A percentile compares a stretch with the other conserved stretches of the same genome.
Evolutionary conservation across 2,888 invertebrate genomes (phyloP).

Genomic region (Nephrotoma flavescens): DNA sequence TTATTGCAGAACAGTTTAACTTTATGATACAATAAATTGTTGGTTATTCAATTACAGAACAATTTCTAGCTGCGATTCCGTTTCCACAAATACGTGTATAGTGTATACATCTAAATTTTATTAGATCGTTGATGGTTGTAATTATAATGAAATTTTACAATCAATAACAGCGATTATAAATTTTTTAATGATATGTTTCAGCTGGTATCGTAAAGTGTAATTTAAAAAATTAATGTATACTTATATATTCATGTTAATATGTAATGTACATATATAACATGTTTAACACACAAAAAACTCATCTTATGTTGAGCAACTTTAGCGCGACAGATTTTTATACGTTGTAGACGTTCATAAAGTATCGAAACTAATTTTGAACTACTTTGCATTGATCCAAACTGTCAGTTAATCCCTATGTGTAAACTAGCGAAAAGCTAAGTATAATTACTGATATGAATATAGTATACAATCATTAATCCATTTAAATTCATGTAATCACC

Average conservation of each 20-base stretch:
- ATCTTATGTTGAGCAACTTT: background rate
- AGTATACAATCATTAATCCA: background rate
- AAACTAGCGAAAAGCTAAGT: background rate
- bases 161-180: background rate
- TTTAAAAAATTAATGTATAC: background rate
- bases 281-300: background rate
- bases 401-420: background rate
- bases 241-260: background rate
- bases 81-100: background rate
- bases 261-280: background rate
- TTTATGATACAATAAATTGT: background rate
- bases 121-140: background rate
- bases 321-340: background rate
- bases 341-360: background rate
- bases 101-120: background rate
- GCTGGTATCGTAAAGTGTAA: background rate
- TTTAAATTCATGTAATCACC: background rate
- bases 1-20: background rate
- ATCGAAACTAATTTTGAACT: background rate
- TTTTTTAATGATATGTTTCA: background rate
- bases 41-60: no score
- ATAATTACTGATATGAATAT: background rate
- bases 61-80: background rate
- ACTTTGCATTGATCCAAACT: background rate
- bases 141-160: background rate